Conservation (phyloP, 1,140 invertebrate genomes). For the Drosophila trapezifrons region DNA sequence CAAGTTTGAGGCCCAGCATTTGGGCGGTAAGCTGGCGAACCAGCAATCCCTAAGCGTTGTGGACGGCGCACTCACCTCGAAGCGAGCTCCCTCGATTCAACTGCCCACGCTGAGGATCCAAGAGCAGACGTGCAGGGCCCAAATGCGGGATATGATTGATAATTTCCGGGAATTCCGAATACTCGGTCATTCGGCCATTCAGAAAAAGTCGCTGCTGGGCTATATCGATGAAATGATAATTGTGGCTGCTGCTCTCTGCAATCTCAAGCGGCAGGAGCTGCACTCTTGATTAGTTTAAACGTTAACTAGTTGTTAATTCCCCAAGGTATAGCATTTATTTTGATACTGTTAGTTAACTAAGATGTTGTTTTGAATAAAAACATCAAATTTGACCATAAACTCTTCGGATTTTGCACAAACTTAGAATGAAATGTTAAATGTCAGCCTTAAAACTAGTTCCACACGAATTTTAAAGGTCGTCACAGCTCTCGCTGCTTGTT, state of each 20-base stretch:
- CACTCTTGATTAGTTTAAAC: slow-evolving; percentile 36
- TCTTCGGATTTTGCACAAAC: not conserved
- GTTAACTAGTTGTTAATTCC: not conserved
- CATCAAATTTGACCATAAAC: not conserved
- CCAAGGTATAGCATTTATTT: slow-evolving; percentile 12
- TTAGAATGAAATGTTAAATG: not conserved
- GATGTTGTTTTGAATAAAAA: not conserved
- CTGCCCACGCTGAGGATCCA: slow-evolving; percentile 70
- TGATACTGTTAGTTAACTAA: not conserved
- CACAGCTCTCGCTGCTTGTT: slow-evolving; percentile 1
- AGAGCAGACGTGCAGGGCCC: slow-evolving; percentile 65
- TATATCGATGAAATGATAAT: slow-evolving; percentile 78
- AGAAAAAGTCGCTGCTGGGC: slow-evolving; percentile 61
- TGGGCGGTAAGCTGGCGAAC: slow-evolving; percentile 65
- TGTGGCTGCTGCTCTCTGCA: slow-evolving; percentile 68
- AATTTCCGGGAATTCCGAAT: slow-evolving; percentile 68
- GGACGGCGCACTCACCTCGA: slow-evolving; percentile 66
- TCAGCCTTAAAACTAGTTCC: slow-evolving; percentile 12
- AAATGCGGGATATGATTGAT: slow-evolving; percentile 69
- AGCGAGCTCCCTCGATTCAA: slow-evolving; percentile 57
- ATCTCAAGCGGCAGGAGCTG: slow-evolving; percentile 73
- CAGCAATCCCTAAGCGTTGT: slow-evolving; percentile 62
- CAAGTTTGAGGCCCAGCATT: slow-evolving; percentile 58
- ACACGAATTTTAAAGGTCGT: not conserved
- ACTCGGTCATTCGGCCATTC: slow-evolving; percentile 65